A percentile compares a stretch with the other conserved stretches of the same genome.
phyloP scores from a whole-genome alignment of 2,113 vertebrate species.

The Tympanuchus pallidicinctus region DNA sequence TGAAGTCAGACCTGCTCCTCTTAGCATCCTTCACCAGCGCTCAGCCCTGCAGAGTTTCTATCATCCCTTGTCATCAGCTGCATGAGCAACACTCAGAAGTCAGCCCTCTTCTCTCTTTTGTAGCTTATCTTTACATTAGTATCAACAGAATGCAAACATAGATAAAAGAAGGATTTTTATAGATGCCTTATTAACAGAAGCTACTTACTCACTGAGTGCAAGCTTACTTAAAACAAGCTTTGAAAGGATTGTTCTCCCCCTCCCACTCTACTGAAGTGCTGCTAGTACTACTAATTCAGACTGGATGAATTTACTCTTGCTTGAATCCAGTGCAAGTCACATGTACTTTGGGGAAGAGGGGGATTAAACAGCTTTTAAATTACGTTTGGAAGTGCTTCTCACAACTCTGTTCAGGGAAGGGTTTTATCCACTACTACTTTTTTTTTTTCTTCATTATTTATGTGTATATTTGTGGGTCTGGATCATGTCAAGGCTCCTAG shows the following conservation, averaged over 20 bases:
- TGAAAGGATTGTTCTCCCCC: constrained; percentile 33
- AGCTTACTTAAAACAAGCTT: constrained; percentile 52
- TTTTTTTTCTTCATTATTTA: neutral
- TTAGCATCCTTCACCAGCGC: neutral
- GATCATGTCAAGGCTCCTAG: neutral
- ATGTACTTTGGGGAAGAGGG: neutral
- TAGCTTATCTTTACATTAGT: constrained; percentile 44
- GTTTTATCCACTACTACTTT: neutral
- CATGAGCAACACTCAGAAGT: neutral
- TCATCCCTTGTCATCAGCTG: constrained; percentile 41
- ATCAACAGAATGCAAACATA: constrained; percentile 44
- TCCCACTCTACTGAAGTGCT: neutral
- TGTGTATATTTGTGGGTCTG: neutral
- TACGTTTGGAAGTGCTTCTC: neutral
- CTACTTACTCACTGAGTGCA: constrained; percentile 21
- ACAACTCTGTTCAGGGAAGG: neutral
- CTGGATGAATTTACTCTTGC: neutral
- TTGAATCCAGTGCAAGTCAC: constrained; percentile 26
- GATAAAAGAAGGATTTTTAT: constrained; percentile 49
- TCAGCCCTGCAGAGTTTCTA: constrained; percentile 45
- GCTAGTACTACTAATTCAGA: constrained; percentile 43
- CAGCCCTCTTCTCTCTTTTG: constrained; percentile 3
- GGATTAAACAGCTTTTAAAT: constrained; percentile 22
- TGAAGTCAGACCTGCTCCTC: constrained; percentile 31
- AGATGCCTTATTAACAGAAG: constrained; percentile 30